Conservation (phyloP, 2,797 vertebrate genomes). For the Setipinna tenuifilis region DNA sequence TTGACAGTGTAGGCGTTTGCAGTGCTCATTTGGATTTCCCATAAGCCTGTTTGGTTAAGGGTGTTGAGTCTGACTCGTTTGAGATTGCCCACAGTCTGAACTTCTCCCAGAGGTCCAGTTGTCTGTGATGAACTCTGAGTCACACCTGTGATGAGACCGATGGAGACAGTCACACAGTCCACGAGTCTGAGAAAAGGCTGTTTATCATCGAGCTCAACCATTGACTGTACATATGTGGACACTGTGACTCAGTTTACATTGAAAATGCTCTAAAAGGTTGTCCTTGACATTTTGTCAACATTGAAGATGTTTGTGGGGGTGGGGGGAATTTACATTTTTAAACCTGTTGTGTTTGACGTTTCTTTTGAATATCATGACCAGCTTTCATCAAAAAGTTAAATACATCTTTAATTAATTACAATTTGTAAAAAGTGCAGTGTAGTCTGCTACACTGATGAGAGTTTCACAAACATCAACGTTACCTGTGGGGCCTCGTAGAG, state of each 20-base stretch:
- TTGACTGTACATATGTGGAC: too few species aligned
- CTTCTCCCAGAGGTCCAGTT: conserved; percentile 65
- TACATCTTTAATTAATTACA: too few species aligned
- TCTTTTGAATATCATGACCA: too few species aligned
- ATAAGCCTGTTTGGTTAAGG: conserved; percentile 57
- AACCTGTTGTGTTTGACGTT: too few species aligned
- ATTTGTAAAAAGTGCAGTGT: too few species aligned
- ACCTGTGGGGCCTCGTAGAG: conserved; percentile 70
- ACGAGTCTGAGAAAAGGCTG: neutral
- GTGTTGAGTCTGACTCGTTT: conserved; percentile 59
- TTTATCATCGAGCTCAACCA: neutral
- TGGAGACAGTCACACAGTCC: neutral
- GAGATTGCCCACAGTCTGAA: conserved; percentile 71
- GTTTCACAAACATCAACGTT: conserved; percentile 15
- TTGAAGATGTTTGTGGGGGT: too few species aligned
- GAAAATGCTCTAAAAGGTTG: too few species aligned
- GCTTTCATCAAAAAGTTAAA: too few species aligned
- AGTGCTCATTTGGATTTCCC: conserved; percentile 67
- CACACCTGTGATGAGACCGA: conserved; percentile 57
- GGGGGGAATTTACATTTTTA: too few species aligned
- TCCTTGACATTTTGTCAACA: too few species aligned
- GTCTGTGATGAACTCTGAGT: conserved; percentile 55
- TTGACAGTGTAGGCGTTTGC: conserved; percentile 67
- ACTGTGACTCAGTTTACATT: too few species aligned
- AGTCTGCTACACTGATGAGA: neutral